Percentiles rank a stretch among this genome's conserved stretches.
Conservation (phyloP, 2,113 vertebrate genomes). For the Platycercus adscitus region DNA sequence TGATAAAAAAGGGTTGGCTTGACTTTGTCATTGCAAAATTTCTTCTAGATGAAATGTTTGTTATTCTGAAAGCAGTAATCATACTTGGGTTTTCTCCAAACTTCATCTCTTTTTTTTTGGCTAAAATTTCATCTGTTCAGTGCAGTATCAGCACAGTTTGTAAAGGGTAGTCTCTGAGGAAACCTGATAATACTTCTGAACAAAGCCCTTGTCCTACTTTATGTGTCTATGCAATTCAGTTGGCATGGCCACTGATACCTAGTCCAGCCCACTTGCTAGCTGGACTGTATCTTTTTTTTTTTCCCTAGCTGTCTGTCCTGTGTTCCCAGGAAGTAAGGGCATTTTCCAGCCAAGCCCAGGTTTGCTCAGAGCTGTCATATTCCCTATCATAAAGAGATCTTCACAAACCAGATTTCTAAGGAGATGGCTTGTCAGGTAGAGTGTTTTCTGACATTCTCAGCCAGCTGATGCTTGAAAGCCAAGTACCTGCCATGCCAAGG, state of each 20-base stretch:
- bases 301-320: not conserved
- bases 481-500: slow-evolving; percentile 16
- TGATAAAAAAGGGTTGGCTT: not conserved
- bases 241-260: fast-evolving
- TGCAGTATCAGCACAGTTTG: not conserved
- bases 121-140: not conserved
- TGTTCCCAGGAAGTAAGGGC: not conserved
- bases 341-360: not conserved
- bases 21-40: not conserved
- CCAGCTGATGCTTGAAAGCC: slow-evolving; percentile 26
- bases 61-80: not conserved
- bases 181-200: not conserved
- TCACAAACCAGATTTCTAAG: not conserved
- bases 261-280: not conserved
- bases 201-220: not conserved
- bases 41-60: not conserved
- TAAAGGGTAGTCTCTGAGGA: not conserved
- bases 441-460: not conserved
- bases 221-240: not conserved
- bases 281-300: not conserved
- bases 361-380: slow-evolving; percentile 3
- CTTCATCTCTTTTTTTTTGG: not conserved
- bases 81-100: not conserved
- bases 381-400: not conserved
- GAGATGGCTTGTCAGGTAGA: slow-evolving; percentile 8